Conservation (phyloP, 2,113 vertebrate species). For the Nesospiza acunhae region DNA sequence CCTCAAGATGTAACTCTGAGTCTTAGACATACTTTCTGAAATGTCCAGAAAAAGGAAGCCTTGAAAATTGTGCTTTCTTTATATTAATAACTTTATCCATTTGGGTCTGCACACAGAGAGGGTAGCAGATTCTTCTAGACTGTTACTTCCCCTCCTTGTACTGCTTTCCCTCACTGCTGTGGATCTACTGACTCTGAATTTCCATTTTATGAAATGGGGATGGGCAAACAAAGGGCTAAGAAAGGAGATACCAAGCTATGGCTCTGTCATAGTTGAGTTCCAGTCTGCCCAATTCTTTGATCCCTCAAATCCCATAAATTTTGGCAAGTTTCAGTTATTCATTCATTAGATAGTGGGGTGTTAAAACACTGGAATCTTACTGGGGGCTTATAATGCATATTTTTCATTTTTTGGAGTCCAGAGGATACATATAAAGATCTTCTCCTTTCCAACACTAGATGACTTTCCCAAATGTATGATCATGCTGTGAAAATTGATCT, state of each 20-base stretch:
- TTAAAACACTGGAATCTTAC: background rate
- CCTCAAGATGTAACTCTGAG: background rate
- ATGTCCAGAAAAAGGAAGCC: background rate
- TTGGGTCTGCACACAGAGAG: background rate
- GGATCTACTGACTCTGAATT: background rate
- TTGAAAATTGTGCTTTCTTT: background rate
- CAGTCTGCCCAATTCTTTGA: background rate
- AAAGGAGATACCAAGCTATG: background rate
- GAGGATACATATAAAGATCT: background rate
- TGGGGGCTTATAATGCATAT: background rate
- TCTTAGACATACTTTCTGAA: background rate
- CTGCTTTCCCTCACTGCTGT: background rate
- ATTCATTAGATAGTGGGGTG: background rate
- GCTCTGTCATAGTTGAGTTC: background rate
- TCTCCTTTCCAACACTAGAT: background rate
- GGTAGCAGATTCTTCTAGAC: background rate
- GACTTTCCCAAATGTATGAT: background rate
- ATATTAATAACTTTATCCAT: background rate
- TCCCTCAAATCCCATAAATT: background rate
- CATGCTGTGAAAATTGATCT: background rate
- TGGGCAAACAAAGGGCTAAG: background rate
- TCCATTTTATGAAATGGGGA: background rate
- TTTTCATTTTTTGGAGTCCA: background rate
- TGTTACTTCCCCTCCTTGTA: background rate
- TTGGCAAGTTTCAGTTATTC: background rate